Evolutionary conservation across 2,113 vertebrate species (phyloP).

Genomic region (Elgaria multicarinata): DNA sequence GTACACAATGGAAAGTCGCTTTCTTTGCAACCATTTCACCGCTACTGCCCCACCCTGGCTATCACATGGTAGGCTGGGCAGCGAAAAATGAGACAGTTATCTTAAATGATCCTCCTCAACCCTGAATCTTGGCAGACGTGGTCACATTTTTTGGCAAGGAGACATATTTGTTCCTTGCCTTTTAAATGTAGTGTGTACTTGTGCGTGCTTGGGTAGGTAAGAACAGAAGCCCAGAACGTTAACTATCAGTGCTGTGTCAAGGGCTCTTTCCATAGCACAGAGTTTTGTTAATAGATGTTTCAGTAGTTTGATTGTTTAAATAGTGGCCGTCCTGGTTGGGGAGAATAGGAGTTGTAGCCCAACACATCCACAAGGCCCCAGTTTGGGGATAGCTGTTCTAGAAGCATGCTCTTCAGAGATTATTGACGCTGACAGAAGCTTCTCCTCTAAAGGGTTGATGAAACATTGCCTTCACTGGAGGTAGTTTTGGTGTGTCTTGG

Average conservation of each 20-base stretch:
- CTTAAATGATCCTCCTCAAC: slow-evolving; percentile 20
- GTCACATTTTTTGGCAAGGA: neutral
- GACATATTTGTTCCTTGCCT: neutral
- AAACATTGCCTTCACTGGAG: neutral
- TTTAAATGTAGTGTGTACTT: neutral
- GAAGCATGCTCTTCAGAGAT: slow-evolving; percentile 29
- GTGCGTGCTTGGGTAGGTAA: neutral
- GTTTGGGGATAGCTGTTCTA: neutral
- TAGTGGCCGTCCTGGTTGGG: neutral
- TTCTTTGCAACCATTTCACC: neutral
- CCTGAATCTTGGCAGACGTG: slow-evolving; percentile 2
- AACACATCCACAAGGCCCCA: neutral
- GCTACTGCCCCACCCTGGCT: neutral
- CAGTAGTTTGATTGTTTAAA: neutral
- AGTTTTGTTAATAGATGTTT: neutral
- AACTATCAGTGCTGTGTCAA: neutral
- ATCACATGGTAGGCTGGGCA: neutral
- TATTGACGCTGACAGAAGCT: neutral
- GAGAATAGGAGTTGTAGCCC: neutral
- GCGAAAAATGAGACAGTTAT: slow-evolving; percentile 1
- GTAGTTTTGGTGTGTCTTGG: too few species aligned
- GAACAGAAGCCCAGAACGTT: neutral
- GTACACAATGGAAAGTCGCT: neutral
- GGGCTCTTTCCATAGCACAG: neutral
- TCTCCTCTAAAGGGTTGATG: neutral